Conservation (phyloP, 2,797 vertebrate species). For the Rallus crepitans region DNA sequence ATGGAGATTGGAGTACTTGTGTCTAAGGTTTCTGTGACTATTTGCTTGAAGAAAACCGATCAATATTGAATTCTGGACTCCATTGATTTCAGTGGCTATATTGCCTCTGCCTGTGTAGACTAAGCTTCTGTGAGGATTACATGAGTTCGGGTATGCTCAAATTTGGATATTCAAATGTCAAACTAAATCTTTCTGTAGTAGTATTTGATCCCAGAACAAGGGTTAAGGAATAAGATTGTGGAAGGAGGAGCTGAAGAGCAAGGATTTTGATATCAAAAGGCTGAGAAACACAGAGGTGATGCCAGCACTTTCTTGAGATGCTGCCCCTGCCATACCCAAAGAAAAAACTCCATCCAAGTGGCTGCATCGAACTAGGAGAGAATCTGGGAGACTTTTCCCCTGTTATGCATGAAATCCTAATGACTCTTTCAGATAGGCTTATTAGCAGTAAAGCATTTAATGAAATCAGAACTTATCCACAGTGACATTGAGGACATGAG, state of each 20-base stretch:
- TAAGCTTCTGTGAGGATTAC: not conserved
- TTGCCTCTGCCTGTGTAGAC: not conserved
- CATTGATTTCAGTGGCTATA: no score
- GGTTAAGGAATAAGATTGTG: not conserved
- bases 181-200: not conserved
- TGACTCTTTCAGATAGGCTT: not conserved
- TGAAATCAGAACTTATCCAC: not conserved
- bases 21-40: not conserved
- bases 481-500: not conserved
- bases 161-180: not conserved
- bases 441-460: not conserved
- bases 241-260: not conserved
- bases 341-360: not conserved
- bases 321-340: not conserved
- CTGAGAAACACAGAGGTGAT: not conserved
- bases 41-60: not conserved
- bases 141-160: not conserved
- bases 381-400: not conserved
- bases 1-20: not conserved
- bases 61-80: not conserved
- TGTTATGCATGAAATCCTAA: not conserved
- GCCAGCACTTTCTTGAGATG: not conserved
- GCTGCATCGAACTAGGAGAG: not conserved
- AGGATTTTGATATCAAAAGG: not conserved
- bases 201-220: not conserved